Base-by-base conservation (phyloP, 2,888 invertebrate genomes). In the Notodonta dromedarius region DNA sequence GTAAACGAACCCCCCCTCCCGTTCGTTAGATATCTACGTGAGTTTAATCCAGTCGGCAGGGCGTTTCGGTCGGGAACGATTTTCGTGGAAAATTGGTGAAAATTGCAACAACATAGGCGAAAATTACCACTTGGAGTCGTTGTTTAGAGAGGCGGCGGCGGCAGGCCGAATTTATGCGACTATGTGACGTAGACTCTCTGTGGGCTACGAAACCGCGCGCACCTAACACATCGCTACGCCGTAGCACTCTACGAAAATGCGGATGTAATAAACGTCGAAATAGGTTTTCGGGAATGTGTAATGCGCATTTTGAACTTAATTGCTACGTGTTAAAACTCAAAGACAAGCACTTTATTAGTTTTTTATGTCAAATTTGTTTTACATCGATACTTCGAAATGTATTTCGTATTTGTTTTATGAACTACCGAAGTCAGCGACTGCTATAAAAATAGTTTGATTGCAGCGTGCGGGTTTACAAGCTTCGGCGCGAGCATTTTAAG, bases 21-120 rank as follows among this genome's bases (percentile, higher is more conserved):
- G 88, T 92, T 93, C 93, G 91, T 93, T 93, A 92, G 91, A 89
- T 91, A 91, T 90, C 91, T 93, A 93, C 93, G 93, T 93, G 93
- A 92, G 93, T 87, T 92, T 92, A 93, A 92, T 91, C 87, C 88
- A 88, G 85, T 91, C 83, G 82, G 78, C 73, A 74, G 80, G 84
- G 85, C 79, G 85, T 82, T 84, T 83, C 77, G 77, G 82, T 81
- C 75, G 83, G 76, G 82, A 86, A 83, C 87, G 88, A 90, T 90
- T 90, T 89, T 84, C 80, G 76, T 74, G 79, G 85, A 84, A 89
- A 91, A 91, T 91, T 91, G 89, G 86, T 87, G 90, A 91, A 91
- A 92, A 93, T 92, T 91, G 89, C 90, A 91, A 89, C 90, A 90
- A 90, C 89, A 89, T 84, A 81, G 86, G 87, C 82, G 90, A 89